A percentile compares a stretch with the other conserved stretches of the same genome.
Conservation (phyloP, 2,888 invertebrate genomes). For the Phragmatobia fuliginosa region DNA sequence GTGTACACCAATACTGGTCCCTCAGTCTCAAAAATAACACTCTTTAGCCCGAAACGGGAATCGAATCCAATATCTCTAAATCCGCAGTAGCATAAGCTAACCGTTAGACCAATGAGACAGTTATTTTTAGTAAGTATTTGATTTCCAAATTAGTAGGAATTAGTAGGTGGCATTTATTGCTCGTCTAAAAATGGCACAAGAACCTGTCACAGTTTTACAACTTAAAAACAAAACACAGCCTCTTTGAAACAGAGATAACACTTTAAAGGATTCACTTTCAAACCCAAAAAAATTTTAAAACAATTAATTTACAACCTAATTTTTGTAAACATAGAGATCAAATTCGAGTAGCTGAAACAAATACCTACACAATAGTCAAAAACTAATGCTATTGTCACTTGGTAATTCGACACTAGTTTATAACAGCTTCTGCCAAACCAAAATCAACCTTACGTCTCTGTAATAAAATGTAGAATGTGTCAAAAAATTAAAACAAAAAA, state of each 20-base stretch:
- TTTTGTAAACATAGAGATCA: neutral
- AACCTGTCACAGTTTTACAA: conserved; percentile 24
- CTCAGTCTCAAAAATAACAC: too few relatives aligned
- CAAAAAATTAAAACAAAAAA: conserved; percentile 54
- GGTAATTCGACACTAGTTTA: conserved; percentile 56
- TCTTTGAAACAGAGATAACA: conserved; percentile 39
- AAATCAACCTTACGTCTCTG: conserved; percentile 31
- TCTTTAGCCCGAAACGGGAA: too few relatives aligned
- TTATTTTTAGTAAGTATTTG: too few relatives aligned
- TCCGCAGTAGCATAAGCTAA: too few relatives aligned
- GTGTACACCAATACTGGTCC: too few relatives aligned
- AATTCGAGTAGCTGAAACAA: conserved; percentile 18
- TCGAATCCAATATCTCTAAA: too few relatives aligned
- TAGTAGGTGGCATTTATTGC: neutral
- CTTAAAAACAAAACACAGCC: conserved; percentile 38
- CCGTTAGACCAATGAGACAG: too few relatives aligned
- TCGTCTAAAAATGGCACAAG: conserved; percentile 28
- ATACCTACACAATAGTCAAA: conserved; percentile 33
- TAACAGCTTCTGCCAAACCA: conserved; percentile 14
- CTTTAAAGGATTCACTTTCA: conserved; percentile 16
- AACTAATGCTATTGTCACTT: conserved; percentile 50
- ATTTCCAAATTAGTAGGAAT: conserved; percentile 12
- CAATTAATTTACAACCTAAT: conserved; percentile 21
- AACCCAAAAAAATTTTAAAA: neutral
- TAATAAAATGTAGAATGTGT: conserved; percentile 32